A percentile compares a stretch with the other conserved stretches of the same genome.
Evolutionary conservation across 2,113 vertebrate species (phyloP).

Genomic region (Megaleporinus macrocephalus): DNA sequence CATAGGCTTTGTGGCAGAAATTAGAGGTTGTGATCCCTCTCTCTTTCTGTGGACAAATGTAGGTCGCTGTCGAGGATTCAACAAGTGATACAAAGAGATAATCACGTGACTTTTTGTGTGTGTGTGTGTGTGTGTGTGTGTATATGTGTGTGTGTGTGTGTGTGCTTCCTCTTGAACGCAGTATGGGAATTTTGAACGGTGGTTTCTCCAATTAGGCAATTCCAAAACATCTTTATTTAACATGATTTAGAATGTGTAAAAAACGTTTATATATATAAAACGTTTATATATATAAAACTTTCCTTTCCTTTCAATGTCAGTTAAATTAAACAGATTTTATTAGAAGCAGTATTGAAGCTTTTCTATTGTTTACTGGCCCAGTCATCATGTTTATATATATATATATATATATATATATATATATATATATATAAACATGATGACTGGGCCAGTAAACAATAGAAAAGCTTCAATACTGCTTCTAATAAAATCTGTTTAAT

Average conservation of each 20-base stretch:
- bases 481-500: too few species aligned
- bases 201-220: constrained; percentile 65
- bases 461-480: too few species aligned
- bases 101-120: constrained; percentile 68
- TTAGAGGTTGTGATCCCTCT: constrained; percentile 65
- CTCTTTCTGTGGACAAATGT: constrained; percentile 54
- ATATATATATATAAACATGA: too few species aligned
- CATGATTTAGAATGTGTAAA: background rate
- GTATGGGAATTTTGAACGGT: constrained; percentile 74
- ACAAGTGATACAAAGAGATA: constrained; percentile 77
- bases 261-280: background rate
- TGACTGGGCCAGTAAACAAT: too few species aligned
- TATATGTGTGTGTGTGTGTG: background rate
- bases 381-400: too few species aligned
- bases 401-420: too few species aligned
- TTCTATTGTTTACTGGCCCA: too few species aligned
- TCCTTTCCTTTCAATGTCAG: too few species aligned
- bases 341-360: too few species aligned
- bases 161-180: constrained; percentile 64
- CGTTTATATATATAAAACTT: constrained; percentile 2
- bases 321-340: too few species aligned
- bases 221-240: constrained; percentile 56
- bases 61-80: constrained; percentile 73
- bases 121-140: constrained; percentile 42
- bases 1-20: constrained; percentile 71